A percentile compares a stretch with the other conserved stretches of the same genome.
These are phyloP conservation scores for Eueremaeus valkanovi DNA, from an alignment of 2,888 invertebrate species.

Conservation along the genomic window DNA sequence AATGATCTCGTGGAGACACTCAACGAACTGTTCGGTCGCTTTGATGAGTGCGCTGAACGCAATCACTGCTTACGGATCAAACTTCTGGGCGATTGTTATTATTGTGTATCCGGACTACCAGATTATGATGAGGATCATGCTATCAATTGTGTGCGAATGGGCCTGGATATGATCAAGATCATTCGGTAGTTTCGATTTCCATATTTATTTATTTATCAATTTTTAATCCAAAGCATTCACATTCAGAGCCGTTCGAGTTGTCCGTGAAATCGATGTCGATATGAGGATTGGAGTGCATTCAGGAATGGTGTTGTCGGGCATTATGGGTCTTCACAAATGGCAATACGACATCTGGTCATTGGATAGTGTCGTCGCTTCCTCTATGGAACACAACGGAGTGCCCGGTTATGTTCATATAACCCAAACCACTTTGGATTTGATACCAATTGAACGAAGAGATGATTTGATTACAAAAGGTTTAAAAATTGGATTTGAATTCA, in stretches of 20 bases:
- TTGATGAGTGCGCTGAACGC: slow-evolving; percentile 81
- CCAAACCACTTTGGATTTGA: slow-evolving; percentile 58
- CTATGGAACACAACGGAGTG: slow-evolving; percentile 86
- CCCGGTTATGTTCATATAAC: slow-evolving; percentile 87
- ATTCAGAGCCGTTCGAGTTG: slow-evolving; percentile 59
- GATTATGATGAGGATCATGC: slow-evolving; percentile 73
- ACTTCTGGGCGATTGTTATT: slow-evolving; percentile 89
- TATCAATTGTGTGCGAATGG: slow-evolving; percentile 81
- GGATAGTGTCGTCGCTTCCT: slow-evolving; percentile 89
- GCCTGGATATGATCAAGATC: slow-evolving; percentile 86
- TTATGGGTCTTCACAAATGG: slow-evolving; percentile 89
- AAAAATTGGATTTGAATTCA: not conserved
- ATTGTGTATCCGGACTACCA: slow-evolving; percentile 83
- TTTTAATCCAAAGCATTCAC: too few species aligned
- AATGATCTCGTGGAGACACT: slow-evolving; percentile 77
- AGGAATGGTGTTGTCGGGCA: slow-evolving; percentile 82
- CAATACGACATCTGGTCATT: slow-evolving; percentile 89
- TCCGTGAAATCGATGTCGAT: slow-evolving; percentile 76
- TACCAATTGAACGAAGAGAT: slow-evolving; percentile 6
- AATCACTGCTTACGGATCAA: slow-evolving; percentile 69
- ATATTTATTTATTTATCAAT: slow-evolving; percentile 34
- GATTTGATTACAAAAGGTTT: slow-evolving; percentile 37
- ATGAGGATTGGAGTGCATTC: slow-evolving; percentile 96
- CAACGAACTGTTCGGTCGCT: slow-evolving; percentile 84
- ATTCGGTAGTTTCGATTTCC: slow-evolving; percentile 61